Percentiles rank a stretch among this genome's conserved stretches.
These are phyloP conservation scores for Camponotus pennsylvanicus DNA, from an alignment of 1,140 invertebrate genomes.

Conservation along the genomic window DNA sequence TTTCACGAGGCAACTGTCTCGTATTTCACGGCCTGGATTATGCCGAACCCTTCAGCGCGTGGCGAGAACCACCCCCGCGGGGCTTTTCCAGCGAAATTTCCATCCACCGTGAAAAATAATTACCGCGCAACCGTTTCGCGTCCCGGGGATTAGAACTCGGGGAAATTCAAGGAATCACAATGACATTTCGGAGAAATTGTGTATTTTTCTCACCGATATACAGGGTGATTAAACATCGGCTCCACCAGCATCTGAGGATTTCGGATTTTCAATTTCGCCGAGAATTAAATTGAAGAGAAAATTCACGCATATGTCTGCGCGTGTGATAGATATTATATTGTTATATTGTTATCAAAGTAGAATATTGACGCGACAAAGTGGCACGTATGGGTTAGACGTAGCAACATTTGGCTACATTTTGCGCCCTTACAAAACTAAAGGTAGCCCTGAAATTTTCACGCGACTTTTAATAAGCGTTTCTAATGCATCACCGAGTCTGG, in stretches of 20 bases:
- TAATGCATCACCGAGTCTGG: not conserved
- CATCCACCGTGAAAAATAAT: constrained; percentile 49
- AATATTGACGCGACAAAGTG: not conserved
- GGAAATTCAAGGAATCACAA: not conserved
- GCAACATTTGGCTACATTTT: not conserved
- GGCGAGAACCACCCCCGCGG: constrained; percentile 25
- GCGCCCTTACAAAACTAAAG: not conserved
- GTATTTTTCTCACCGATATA: not conserved
- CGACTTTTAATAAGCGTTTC: not conserved
- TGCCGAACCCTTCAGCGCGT: constrained; percentile 58
- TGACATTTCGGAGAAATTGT: not conserved
- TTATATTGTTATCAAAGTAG: not conserved
- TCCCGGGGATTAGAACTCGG: constrained; percentile 10
- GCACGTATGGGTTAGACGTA: too few relatives aligned
- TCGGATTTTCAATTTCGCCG: not conserved
- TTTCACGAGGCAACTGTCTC: constrained; percentile 57
- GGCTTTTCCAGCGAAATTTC: constrained; percentile 33
- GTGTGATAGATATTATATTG: not conserved
- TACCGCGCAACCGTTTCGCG: constrained; percentile 24
- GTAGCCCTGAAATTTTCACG: not conserved
- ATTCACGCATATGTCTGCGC: not conserved
- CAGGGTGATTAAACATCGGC: not conserved
- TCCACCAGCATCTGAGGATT: not conserved
- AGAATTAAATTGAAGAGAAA: not conserved
- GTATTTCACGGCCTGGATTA: constrained; percentile 55